A percentile compares a stretch with the other conserved stretches of the same genome.
phyloP scores from a whole-genome alignment of 1,140 invertebrate species.

The Homalodisca vitripennis region DNA sequence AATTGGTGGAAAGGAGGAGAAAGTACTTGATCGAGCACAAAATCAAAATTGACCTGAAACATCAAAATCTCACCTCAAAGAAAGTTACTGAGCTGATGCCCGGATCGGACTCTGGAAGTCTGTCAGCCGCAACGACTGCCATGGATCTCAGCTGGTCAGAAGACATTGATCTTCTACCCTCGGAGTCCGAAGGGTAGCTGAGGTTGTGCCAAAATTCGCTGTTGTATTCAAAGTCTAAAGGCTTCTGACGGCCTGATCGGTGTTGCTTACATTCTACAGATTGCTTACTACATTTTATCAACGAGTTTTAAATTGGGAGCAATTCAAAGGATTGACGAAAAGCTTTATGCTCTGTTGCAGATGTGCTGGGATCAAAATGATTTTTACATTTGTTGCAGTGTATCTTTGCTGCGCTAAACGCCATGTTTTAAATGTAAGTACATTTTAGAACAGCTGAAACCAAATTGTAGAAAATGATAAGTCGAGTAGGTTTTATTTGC shows the following conservation, averaged over 20 bases:
- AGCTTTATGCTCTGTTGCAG: not conserved
- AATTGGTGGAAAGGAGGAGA: constrained; percentile 17
- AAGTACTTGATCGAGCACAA: constrained; percentile 22
- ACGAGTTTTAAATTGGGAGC: not conserved
- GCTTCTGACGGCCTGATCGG: not conserved
- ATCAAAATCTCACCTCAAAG: constrained; percentile 11
- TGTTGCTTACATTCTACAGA: not conserved
- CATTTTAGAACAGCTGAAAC: not conserved
- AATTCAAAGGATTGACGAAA: not conserved
- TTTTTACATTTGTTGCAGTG: not conserved
- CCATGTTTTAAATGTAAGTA: constrained; percentile 3
- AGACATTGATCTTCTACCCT: constrained; percentile 31
- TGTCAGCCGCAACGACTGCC: constrained; percentile 19
- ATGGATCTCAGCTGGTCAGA: constrained; percentile 35
- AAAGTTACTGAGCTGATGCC: constrained; percentile 20
- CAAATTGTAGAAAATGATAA: not conserved
- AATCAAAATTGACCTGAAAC: constrained; percentile 31
- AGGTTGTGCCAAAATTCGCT: not conserved
- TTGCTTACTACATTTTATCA: not conserved
- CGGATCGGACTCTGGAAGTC: constrained; percentile 24
- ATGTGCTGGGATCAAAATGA: constrained; percentile 1
- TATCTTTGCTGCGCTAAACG: not conserved
- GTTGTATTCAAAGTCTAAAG: not conserved
- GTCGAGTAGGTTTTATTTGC: not conserved
- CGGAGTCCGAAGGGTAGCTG: constrained; percentile 19